Base-by-base conservation (phyloP, 1,140 invertebrate genomes). In the Drosophila repletoides region DNA sequence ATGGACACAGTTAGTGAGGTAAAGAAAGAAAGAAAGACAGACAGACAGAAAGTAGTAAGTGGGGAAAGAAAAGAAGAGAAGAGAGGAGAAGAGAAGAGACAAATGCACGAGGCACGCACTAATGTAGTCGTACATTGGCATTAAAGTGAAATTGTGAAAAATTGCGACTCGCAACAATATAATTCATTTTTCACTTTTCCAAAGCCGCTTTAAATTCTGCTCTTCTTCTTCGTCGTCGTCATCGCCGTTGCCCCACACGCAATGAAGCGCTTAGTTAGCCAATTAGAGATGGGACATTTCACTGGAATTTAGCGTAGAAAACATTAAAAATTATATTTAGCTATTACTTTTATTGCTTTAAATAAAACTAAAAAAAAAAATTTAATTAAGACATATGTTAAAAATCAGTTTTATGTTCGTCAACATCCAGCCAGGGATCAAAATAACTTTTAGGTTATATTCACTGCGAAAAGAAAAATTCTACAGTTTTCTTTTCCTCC, bases 131-230 rank as follows among this genome's bases (percentile, higher is more conserved):
- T 64, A 52, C 59, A 56, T 64, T 69, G 66, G 48, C 66, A 64
- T 56, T 49, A 43, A 69, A 69, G 66, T 69, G 66, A 69, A 69
- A 69, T 63, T 69, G 66, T 43, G 49, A 69, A 64, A 63, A 64
- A 69, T 55, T 24, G 43, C 48, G 48, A 7, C 21, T 9, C 28
- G 65, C 58, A 69, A 63, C 49, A 69, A 55, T 69, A 41, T 56
- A 69, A 49, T 28, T 56, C 21, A 49, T 69, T 69, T 69, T 69
- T 64, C 51, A 69, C 60, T 69, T 64, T 69, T 64, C 58, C 59
- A 53, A 48, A 60, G 59, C 65, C 29, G 58, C 49, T 64, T 43
- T 28, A 34, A 33, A 46, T 48, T 63, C 58, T 69, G 24, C 51
- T 34, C 24, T 22, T 51, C 33, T 15, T 19, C 21, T 19, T 53